Evolutionary conservation across 2,888 invertebrate genomes (phyloP), one percentile per base, ranked within the genome.

Genomic region (Brachylomia viminalis): DNA sequence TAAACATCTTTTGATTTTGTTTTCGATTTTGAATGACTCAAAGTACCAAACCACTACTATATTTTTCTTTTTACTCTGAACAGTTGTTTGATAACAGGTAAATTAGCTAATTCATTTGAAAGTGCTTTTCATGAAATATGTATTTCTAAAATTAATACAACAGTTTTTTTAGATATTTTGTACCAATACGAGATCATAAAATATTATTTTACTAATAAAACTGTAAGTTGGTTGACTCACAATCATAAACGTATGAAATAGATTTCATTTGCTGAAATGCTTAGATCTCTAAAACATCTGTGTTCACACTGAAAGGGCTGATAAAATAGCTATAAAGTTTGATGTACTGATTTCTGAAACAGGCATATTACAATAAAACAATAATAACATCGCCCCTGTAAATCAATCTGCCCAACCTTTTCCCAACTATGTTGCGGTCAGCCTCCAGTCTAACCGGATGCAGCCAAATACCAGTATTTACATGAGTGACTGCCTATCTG

Each of bases 271-370:
- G 84, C 20, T 68, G 59, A 84, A 82, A 84, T 13, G 47, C 84
- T 84, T 45, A 80, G 84, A 82, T 82, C 84, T 82, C 10, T 5
- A 0, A 15, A 33, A 70, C n/a, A 61, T 49, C 15, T 42, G 47
- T 27, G 11, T 65, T 81, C n/a, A 65, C 15, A 45, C 13, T 82
- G 42, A 49, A 20, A 66, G 23, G 15, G 7, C 15, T 1, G 45
- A 78, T 72, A 79, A 79, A 81, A 72, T 58, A 0, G 13, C 54
- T 58, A 59, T 74, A 67, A 70, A 83, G 17, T 58, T 27, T 15
- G 7, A n/a, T 47, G 20, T 33, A 45, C 10, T 0, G 7, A 54
- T 68, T 67, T 76, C 33, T 75, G 10, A 45, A 17, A 17, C 49
- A 56, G 27, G 33, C 58, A n/a, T 62, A 5, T 23, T 27, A 23